Conservation (phyloP, 2,797 vertebrate genomes). For the Anomalospiza imberbis region DNA sequence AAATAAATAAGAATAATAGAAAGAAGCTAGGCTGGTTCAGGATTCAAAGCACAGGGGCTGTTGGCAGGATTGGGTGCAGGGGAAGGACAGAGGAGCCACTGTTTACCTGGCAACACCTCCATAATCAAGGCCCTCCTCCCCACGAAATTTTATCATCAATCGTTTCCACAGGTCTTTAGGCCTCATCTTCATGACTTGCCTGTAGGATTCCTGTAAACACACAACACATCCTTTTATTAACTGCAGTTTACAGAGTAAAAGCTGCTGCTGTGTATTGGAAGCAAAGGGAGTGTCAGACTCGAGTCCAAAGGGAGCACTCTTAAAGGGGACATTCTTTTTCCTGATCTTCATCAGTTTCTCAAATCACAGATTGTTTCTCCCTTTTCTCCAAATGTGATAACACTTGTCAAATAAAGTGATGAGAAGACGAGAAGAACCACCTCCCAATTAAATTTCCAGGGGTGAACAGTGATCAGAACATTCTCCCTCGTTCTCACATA, state of each 20-base stretch:
- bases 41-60: background rate
- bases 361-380: background rate
- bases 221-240: background rate
- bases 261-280: background rate
- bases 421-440: background rate
- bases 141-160: conserved; percentile 98
- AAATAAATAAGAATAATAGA: background rate
- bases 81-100: background rate
- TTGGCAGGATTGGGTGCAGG: background rate
- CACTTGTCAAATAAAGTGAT: background rate
- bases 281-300: background rate
- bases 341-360: background rate
- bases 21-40: background rate
- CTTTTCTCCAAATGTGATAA: background rate
- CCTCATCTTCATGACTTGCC: conserved; percentile 99
- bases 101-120: conserved; percentile 94
- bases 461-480: background rate
- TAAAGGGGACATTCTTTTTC: background rate
- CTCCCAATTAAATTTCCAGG: background rate
- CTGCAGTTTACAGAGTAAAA: background rate
- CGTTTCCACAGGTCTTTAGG: conserved; percentile 98
- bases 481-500: background rate
- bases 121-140: conserved; percentile 96
- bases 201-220: conserved; percentile 89
- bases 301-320: background rate